phyloP scores from a whole-genome alignment of 2,888 invertebrate genomes.

The Drosophila setosimentum region DNA sequence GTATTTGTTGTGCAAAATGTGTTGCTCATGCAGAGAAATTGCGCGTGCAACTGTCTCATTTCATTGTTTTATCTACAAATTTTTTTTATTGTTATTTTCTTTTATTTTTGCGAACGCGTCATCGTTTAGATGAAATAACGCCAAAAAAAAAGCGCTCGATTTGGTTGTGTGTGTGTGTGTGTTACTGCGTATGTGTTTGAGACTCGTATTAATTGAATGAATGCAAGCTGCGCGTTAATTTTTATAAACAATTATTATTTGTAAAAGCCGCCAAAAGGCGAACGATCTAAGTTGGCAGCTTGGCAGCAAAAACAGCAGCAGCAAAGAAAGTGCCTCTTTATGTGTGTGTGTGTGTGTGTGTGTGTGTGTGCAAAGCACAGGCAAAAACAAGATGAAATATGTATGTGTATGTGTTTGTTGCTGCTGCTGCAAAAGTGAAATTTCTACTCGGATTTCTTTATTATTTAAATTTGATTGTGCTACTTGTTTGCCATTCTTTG shows the following conservation, averaged over 20 bases:
- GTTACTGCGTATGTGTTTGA: conserved; percentile 10
- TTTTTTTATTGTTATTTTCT: conserved; percentile 17
- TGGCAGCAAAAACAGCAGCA: conserved; percentile 16
- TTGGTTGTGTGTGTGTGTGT: conserved; percentile 25
- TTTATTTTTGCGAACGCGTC: conserved; percentile 52
- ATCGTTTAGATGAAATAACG: conserved; percentile 46
- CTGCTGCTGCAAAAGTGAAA: conserved; percentile 69
- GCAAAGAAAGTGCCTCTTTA: conserved; percentile 57
- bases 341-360: conserved; percentile 17
- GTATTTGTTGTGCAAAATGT: conserved; percentile 36
- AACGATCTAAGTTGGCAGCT: conserved; percentile 35
- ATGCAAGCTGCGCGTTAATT: conserved; percentile 29
- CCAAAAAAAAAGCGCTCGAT: conserved; percentile 42
- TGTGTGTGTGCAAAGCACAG: conserved; percentile 45
- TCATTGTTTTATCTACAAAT: conserved; percentile 15
- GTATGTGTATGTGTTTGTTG: conserved; percentile 41
- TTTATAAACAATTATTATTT: conserved; percentile 48
- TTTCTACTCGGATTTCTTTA: conserved; percentile 55
- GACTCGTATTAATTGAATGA: conserved; percentile 47
- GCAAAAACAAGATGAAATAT: conserved; percentile 46
- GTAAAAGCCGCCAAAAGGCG: conserved; percentile 70
- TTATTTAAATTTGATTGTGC: conserved; percentile 61
- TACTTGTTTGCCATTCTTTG: conserved; percentile 50
- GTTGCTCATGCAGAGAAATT: conserved; percentile 21
- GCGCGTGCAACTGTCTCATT: conserved; percentile 28